Evolutionary conservation across 30 jellyfish, hydroid and myxozoan genomes (phyloP), one percentile per base, ranked within the genome.

Genomic region (Mastigias papua): DNA sequence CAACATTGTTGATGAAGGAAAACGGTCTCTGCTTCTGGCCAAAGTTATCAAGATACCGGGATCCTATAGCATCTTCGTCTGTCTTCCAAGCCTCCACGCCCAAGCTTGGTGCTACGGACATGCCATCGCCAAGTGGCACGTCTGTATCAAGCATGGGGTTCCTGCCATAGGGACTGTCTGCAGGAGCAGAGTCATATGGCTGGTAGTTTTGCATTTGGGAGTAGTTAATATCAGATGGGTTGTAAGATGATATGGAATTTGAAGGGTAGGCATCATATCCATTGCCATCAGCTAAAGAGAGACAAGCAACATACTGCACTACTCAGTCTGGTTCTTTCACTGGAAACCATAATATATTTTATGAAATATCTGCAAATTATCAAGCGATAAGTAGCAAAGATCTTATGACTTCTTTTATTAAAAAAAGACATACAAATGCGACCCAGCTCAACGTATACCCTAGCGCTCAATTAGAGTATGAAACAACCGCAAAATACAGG

Each of bases 81-180:
- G 69, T 9, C 72, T 37, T 48, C 90, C 90, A 80, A 0, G 34
- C 13, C 1, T 77, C 88, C 21, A 33, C 65, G 35, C 81, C 54
- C 70, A 62, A 3, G 11, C 58, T 58, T 3, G 90, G 79, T 32
- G 31, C 69, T 28, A 80, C 81, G 0, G 81, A 35, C 22, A 63
- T 33, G 19, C 90, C 90, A 34, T 80, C 80, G 2, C 90, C 90
- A 22, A 80, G 67, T 0, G 90, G 81, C 20, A 60, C 29, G 28
- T 13, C 29, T 25, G 81, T 9, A 17, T 65, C 90, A 13, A 20
- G 69, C 37, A 19, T 20, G 16, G 80, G 71, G 57, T 35, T 48
- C 21, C 17, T 25, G 25, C 46, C 57, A 0, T 65, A 65, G 15
- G 57, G 58, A 15, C 28, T 62, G 32, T 21, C 49, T 37, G 27